Base-by-base conservation (phyloP, 2,113 vertebrate species). In the Epinephelus lanceolatus region DNA sequence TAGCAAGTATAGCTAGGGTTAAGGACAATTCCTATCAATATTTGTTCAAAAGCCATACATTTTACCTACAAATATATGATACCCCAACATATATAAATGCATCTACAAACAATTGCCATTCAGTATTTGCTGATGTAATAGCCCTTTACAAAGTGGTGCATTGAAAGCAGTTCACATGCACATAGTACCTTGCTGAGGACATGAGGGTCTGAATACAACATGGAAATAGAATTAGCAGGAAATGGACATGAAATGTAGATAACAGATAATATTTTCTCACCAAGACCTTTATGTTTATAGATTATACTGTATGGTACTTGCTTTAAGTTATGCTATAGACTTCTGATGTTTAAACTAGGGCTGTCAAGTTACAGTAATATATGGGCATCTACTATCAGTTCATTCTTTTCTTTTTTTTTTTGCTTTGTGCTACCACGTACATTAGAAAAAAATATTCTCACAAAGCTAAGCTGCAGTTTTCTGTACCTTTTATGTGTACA, bases 31-130 rank as follows among this genome's bases (percentile, higher is more conserved):
- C 86, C 55, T 84, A 70, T 88, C 84, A 59, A 75, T 83, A 57
- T 88, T 76, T 88, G 74, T 92, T 71, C 85, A 86, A 86, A 95
- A 95, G 93, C 94, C 94, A 95, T 95, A 94, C 85, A 81, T 90
- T 90, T 86, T 89, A 90, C 80, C 81, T 77, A 66, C 74, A 88
- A 71, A 78, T 90, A 86, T 75, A 82, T 68, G 83, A 87, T 89
- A 86, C 81, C 86, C 90, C 84, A 89, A 85, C 87, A 83, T 91
- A 85, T 78, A 66, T 85, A 86, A 78, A 86, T 78, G 19, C 72
- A 85, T 85, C 60, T 49, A 42, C 53, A 86, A 68, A 81, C 78
- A 73, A 85, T 78, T 79, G 78, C 88, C 78, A 77, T 89, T 91
- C 88, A 87, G 90, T 92, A 84, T 91, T 91, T 90, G 55, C 86